Evolutionary conservation across 2,797 vertebrate genomes (phyloP).

Genomic region (Enteromius radiatus): DNA sequence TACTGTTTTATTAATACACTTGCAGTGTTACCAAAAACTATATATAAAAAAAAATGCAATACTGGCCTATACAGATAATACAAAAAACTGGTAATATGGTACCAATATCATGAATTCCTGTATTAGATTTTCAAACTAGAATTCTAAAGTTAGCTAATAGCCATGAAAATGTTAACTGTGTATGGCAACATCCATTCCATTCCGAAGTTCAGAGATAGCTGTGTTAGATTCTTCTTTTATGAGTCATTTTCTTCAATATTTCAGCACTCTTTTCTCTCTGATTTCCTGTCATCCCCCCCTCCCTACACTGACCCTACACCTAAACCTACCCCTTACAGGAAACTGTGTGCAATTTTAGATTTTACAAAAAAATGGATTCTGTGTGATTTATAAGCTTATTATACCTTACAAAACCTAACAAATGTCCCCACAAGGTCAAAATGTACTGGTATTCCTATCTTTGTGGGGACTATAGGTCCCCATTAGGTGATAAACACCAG

Average conservation of each 20-base stretch:
- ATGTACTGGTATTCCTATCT: no score
- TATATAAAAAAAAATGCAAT: not conserved
- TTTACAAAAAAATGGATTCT: no score
- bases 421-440: no score
- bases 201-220: not conserved
- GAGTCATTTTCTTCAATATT: not conserved
- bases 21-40: not conserved
- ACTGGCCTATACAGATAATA: not conserved
- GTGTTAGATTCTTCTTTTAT: not conserved
- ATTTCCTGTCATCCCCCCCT: slow-evolving; percentile 1
- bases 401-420: no score
- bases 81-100: not conserved
- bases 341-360: no score
- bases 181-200: not conserved
- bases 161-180: not conserved
- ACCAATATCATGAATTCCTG: not conserved
- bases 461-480: no score
- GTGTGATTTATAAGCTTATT: no score
- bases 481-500: no score
- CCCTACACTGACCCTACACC: no score
- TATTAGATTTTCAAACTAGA: not conserved
- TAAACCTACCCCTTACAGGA: no score
- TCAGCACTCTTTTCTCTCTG: not conserved
- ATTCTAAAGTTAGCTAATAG: not conserved
- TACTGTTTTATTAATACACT: not conserved